Evolutionary conservation across 23 tunicate species (phyloP).

Genomic region (Trididemnum miniatum): DNA sequence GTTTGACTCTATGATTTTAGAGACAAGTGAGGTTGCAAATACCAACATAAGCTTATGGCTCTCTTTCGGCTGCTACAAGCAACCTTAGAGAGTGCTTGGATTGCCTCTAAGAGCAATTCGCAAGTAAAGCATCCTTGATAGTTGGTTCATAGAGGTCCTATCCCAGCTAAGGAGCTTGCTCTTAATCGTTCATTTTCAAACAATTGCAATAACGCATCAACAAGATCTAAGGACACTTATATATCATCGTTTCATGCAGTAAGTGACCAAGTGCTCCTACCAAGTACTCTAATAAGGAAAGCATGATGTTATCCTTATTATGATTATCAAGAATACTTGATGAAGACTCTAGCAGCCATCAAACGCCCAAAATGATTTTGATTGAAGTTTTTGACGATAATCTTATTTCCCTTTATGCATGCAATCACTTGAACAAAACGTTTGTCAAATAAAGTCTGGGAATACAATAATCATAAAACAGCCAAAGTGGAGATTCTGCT

Average conservation of each 20-base stretch:
- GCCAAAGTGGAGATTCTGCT: too few species aligned
- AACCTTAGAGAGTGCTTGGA: slow-evolving; percentile 62
- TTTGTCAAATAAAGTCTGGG: too few species aligned
- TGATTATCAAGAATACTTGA: too few species aligned
- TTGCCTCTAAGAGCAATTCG: slow-evolving; percentile 53
- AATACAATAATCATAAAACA: too few species aligned
- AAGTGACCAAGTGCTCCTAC: not conserved
- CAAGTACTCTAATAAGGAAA: too few species aligned
- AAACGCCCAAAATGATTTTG: not conserved
- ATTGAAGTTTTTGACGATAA: too few species aligned
- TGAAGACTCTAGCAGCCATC: too few species aligned
- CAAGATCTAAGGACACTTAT: not conserved
- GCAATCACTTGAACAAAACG: too few species aligned
- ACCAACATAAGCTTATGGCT: slow-evolving; percentile 32
- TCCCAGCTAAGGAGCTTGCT: slow-evolving; percentile 16
- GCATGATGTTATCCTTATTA: too few species aligned
- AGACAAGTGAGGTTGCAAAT: slow-evolving; percentile 27
- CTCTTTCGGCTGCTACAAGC: slow-evolving; percentile 46
- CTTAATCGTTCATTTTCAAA: slow-evolving; percentile 4
- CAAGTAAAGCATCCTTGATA: slow-evolving; percentile 43
- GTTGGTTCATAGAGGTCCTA: slow-evolving; percentile 1
- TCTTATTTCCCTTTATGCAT: too few species aligned
- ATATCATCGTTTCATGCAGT: not conserved
- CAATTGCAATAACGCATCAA: slow-evolving; percentile 13
- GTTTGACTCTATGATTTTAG: not conserved